These are phyloP conservation scores for Oxyura jamaicensis DNA, from an alignment of 2,113 vertebrate genomes.

Conservation along the genomic window DNA sequence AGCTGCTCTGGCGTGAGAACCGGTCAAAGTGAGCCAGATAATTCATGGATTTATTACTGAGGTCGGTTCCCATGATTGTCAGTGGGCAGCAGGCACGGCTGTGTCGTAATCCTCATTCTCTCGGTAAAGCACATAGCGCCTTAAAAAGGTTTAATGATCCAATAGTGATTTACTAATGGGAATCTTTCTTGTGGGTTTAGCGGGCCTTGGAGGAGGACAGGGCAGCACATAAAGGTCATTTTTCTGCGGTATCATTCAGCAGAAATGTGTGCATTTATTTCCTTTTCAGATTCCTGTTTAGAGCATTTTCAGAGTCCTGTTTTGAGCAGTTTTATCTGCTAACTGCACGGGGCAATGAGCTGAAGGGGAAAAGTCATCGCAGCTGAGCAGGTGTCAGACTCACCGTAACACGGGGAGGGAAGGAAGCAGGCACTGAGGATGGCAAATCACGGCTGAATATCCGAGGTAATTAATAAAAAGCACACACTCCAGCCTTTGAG, in stretches of 20 bases:
- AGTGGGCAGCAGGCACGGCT: conserved; percentile 67
- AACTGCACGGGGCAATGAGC: neutral
- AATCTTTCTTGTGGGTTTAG: conserved; percentile 66
- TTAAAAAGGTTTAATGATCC: conserved; percentile 78
- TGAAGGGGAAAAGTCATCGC: neutral
- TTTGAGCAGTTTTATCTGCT: neutral
- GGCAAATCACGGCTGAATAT: neutral
- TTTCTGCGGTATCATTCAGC: neutral
- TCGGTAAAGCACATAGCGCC: conserved; percentile 73
- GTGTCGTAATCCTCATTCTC: conserved; percentile 81
- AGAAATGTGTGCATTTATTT: neutral
- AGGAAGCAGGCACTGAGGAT: neutral
- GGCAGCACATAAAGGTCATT: conserved; percentile 28
- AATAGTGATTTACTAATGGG: conserved; percentile 77
- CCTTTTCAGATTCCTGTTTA: neutral
- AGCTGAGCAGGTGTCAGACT: neutral
- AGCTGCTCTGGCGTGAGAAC: conserved; percentile 77
- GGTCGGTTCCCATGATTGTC: conserved; percentile 79
- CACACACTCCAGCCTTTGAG: neutral
- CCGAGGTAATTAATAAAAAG: neutral
- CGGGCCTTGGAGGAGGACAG: neutral
- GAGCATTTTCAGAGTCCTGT: neutral
- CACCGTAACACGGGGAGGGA: neutral
- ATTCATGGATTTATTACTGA: conserved; percentile 78
- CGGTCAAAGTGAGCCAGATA: conserved; percentile 74